Percentiles rank a stretch among this genome's conserved stretches.
Conservation (phyloP, 1,140 invertebrate genomes). For the Lordiphosa collinella region DNA sequence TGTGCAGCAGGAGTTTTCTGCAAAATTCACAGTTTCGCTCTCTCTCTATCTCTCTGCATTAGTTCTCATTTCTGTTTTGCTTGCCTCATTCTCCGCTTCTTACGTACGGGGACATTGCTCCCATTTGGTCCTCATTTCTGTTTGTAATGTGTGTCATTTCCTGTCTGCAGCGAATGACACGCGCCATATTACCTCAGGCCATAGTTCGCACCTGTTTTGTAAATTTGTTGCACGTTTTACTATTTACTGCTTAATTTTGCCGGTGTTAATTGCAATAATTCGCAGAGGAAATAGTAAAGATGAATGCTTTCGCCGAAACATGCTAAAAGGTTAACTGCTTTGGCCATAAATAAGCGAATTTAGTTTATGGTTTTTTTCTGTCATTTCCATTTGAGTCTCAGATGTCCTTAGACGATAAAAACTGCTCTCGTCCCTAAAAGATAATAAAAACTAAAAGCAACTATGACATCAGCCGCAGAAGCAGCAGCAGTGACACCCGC, state of each 20-base stretch:
- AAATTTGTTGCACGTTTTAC: no score
- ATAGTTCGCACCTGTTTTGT: no score
- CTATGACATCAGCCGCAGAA: conserved; percentile 48
- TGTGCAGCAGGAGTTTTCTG: no score
- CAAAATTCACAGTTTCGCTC: background rate
- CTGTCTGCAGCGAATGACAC: conserved; percentile 8
- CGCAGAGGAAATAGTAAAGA: no score
- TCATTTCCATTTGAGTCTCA: conserved; percentile 8
- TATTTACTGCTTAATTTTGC: no score
- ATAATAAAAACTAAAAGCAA: conserved; percentile 45
- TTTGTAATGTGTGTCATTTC: conserved; percentile 44
- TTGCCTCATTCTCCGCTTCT: conserved; percentile 34
- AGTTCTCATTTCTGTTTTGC: conserved; percentile 9
- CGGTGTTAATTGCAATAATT: no score
- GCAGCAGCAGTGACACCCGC: background rate
- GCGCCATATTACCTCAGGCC: conserved; percentile 7
- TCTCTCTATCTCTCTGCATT: background rate
- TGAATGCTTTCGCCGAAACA: no score
- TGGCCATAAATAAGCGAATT: background rate
- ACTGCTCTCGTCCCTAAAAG: conserved; percentile 15
- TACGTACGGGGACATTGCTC: conserved; percentile 67
- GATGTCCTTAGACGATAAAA: conserved; percentile 15
- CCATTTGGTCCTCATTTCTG: conserved; percentile 38
- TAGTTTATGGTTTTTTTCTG: conserved; percentile 2
- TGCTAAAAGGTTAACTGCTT: no score